phyloP scores from a whole-genome alignment of 1,140 invertebrate genomes.

The Drosophila chauvacae region DNA sequence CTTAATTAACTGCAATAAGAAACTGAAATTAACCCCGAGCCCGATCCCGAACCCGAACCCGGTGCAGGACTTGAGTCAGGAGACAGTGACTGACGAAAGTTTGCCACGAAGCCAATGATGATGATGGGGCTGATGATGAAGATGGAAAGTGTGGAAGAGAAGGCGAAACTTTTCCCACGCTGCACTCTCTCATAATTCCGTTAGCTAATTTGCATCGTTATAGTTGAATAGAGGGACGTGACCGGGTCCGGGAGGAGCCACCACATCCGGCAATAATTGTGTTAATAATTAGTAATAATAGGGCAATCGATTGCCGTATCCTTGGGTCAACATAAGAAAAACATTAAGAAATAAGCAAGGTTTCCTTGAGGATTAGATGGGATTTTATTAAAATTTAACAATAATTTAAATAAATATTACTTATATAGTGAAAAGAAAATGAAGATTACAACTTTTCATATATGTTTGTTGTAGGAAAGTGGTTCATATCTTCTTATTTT shows the following conservation, averaged over 20 bases:
- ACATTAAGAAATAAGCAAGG: neutral
- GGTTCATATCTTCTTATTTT: neutral
- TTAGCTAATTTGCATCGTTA: slow-evolving; percentile 77
- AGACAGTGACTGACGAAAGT: slow-evolving; percentile 45
- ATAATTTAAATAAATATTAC: neutral
- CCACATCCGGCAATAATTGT: slow-evolving; percentile 57
- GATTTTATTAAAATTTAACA: too few relatives aligned
- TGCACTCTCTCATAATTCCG: slow-evolving; percentile 59
- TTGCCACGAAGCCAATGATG: slow-evolving; percentile 35
- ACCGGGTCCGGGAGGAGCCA: slow-evolving; percentile 7
- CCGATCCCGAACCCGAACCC: neutral
- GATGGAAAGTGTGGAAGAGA: slow-evolving; percentile 41
- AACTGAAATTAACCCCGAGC: slow-evolving; percentile 71
- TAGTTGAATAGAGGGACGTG: slow-evolving; percentile 50
- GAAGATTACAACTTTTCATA: neutral
- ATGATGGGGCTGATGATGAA: slow-evolving; percentile 26
- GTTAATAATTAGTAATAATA: slow-evolving; percentile 70
- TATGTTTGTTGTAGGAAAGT: too few relatives aligned
- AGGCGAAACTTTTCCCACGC: slow-evolving; percentile 44
- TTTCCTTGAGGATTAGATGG: too few relatives aligned
- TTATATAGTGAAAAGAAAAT: neutral
- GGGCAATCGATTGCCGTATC: slow-evolving; percentile 42
- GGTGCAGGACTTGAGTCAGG: slow-evolving; percentile 5
- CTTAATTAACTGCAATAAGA: slow-evolving; percentile 82
- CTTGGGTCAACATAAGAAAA: neutral